These are phyloP conservation scores for Myocastor coypus DNA, from an alignment of 2,113 vertebrate genomes.

Conservation along the genomic window DNA sequence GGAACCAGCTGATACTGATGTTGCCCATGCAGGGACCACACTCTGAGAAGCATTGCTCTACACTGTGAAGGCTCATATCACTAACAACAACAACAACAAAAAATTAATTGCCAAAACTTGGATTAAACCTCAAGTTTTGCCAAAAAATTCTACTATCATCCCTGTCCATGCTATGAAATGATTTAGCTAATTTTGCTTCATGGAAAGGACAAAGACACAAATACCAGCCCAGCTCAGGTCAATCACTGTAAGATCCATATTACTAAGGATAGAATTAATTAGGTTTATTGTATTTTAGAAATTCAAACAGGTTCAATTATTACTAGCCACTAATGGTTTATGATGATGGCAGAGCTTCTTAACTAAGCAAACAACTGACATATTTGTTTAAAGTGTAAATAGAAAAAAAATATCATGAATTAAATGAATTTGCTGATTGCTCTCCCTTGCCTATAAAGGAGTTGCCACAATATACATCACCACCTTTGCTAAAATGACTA, in stretches of 20 bases:
- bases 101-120: background rate
- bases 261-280: conserved; percentile 64
- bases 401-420: conserved; percentile 73
- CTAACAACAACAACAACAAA: background rate
- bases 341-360: conserved; percentile 76
- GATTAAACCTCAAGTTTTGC: conserved; percentile 25
- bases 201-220: background rate
- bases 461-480: conserved; percentile 44
- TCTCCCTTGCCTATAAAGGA: conserved; percentile 51
- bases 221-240: background rate
- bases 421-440: conserved; percentile 69
- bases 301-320: conserved; percentile 76
- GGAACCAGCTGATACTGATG: background rate
- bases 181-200: background rate
- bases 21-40: background rate
- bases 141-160: conserved; percentile 29
- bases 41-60: background rate
- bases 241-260: conserved; percentile 48
- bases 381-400: conserved; percentile 80
- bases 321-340: conserved; percentile 73
- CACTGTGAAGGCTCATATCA: background rate
- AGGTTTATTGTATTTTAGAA: conserved; percentile 73
- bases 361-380: conserved; percentile 76
- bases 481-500: conserved; percentile 69
- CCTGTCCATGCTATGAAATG: background rate